phyloP scores from a whole-genome alignment of 2,888 invertebrate species.

The Cephonodes hylas region DNA sequence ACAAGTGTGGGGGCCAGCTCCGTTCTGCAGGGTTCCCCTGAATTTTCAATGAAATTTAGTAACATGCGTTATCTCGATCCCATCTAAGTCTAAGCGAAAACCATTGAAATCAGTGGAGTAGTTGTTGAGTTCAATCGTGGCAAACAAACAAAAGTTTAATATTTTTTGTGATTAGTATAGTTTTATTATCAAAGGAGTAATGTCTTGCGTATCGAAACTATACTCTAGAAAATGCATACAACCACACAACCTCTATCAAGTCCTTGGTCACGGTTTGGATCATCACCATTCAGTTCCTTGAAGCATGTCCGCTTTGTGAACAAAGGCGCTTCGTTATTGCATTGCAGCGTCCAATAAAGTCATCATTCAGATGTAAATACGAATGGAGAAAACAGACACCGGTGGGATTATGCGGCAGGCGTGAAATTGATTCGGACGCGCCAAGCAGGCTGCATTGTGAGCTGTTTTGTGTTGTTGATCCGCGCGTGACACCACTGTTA shows the following conservation, averaged over 20 bases:
- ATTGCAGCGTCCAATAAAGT: slow-evolving; percentile 34
- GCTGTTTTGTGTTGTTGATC: slow-evolving; percentile 45
- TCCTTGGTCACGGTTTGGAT: neutral
- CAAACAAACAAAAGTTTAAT: too few species aligned
- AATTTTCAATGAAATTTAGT: too few species aligned
- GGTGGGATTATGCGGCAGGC: slow-evolving; percentile 45
- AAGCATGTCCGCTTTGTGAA: neutral
- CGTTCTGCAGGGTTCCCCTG: too few species aligned
- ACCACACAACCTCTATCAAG: neutral
- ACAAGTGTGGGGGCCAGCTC: too few species aligned
- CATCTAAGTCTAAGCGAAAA: too few species aligned
- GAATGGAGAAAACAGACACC: slow-evolving; percentile 59
- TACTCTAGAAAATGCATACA: neutral
- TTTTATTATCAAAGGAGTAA: neutral
- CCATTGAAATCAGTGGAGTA: too few species aligned
- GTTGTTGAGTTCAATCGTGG: too few species aligned
- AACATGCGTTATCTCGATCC: too few species aligned
- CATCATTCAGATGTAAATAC: slow-evolving; percentile 56
- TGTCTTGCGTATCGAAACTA: neutral
- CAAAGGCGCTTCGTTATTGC: slow-evolving; percentile 15
- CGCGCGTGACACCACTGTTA: slow-evolving; percentile 62
- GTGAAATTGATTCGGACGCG: slow-evolving; percentile 68
- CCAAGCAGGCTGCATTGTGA: slow-evolving; percentile 51
- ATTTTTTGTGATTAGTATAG: too few species aligned
- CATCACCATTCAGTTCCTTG: neutral